Percentiles rank a stretch among this genome's conserved stretches.
Conservation (phyloP, 23 tunicate species). For the Corella eumyota region DNA sequence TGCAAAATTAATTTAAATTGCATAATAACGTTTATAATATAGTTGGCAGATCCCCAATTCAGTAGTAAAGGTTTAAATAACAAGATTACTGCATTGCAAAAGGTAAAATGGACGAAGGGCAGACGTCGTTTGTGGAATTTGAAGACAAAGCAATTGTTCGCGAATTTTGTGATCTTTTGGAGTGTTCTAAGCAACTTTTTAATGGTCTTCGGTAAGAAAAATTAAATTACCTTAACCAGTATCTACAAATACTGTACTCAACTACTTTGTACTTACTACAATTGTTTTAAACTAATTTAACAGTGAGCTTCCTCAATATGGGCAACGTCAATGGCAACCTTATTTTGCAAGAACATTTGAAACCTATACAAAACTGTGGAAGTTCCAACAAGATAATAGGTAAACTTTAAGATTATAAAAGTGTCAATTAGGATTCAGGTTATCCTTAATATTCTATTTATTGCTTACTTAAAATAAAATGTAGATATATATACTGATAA, state of each 20-base stretch:
- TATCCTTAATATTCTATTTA: too few species aligned
- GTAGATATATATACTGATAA: too few species aligned
- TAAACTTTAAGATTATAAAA: too few species aligned
- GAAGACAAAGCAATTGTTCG: constrained; percentile 38
- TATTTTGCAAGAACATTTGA: constrained; percentile 82
- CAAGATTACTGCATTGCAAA: too few species aligned
- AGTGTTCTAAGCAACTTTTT: constrained; percentile 52
- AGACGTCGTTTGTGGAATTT: constrained; percentile 6
- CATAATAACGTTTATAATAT: too few species aligned
- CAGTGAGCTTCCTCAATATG: constrained; percentile 79
- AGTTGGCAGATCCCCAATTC: too few species aligned
- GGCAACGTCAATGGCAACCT: constrained; percentile 80
- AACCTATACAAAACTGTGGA: constrained; percentile 79
- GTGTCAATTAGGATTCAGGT: too few species aligned
- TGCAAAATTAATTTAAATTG: too few species aligned
- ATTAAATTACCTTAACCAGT: background rate
- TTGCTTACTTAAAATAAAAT: too few species aligned
- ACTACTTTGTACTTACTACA: too few species aligned
- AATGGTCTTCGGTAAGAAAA: constrained; percentile 52
- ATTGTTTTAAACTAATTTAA: constrained; percentile 1
- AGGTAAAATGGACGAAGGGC: constrained; percentile 10
- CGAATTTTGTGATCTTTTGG: constrained; percentile 49
- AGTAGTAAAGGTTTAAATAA: too few species aligned
- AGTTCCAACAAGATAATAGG: constrained; percentile 92
- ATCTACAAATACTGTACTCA: background rate